These are phyloP conservation scores for Isoperla grammatica DNA, from an alignment of 2,888 invertebrate species.

Conservation along the genomic window DNA sequence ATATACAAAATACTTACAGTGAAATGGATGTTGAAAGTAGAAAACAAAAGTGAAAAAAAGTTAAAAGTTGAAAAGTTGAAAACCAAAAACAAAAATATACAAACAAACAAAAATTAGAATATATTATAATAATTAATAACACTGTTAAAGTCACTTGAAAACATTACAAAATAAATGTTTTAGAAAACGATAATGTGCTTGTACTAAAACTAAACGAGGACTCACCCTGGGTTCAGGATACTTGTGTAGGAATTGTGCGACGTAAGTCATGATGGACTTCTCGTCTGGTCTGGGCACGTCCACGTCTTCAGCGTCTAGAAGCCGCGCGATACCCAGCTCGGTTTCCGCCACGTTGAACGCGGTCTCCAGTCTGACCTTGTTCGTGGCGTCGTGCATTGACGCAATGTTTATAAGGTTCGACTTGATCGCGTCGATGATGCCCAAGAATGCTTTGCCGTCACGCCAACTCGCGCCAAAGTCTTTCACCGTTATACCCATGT, in stretches of 20 bases:
- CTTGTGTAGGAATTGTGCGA: conserved; percentile 95
- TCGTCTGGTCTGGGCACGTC: conserved; percentile 95
- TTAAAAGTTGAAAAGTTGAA: too few relatives aligned
- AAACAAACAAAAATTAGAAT: too few relatives aligned
- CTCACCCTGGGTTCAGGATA: conserved; percentile 69
- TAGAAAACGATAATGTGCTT: too few relatives aligned
- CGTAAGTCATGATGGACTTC: conserved; percentile 97
- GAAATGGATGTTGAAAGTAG: too few relatives aligned
- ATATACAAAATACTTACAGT: too few relatives aligned
- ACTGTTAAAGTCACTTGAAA: too few relatives aligned
- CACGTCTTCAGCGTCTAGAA: conserved; percentile 93
- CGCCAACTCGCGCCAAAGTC: conserved; percentile 96
- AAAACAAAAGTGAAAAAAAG: too few relatives aligned
- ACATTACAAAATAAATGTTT: too few relatives aligned
- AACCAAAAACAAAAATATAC: too few relatives aligned
- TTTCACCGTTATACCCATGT: conserved; percentile 79
- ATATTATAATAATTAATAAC: too few relatives aligned
- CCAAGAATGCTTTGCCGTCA: conserved; percentile 92
- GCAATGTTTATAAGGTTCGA: conserved; percentile 87
- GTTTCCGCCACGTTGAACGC: conserved; percentile 91
- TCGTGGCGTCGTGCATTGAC: conserved; percentile 69
- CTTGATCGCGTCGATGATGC: conserved; percentile 90
- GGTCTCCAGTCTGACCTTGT: conserved; percentile 78
- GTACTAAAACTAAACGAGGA: too few relatives aligned
- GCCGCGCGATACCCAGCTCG: conserved; percentile 83